phyloP scores from a whole-genome alignment of 1,140 invertebrate genomes.

The Grapholita molesta region DNA sequence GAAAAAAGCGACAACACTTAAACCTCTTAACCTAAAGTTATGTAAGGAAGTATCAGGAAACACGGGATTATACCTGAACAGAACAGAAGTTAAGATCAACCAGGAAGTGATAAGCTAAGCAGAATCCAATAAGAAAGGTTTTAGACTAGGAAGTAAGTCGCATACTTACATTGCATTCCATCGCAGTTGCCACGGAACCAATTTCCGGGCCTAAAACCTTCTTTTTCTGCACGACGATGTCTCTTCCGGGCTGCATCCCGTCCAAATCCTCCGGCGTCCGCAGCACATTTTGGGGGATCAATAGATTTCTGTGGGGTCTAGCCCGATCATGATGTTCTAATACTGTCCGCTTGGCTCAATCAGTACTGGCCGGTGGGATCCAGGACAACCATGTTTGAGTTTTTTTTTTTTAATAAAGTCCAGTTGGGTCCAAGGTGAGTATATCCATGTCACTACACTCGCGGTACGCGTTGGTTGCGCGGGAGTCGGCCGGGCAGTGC shows the following conservation, averaged over 20 bases:
- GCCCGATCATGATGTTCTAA: conserved; percentile 48
- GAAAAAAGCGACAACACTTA: background rate
- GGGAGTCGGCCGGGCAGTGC: conserved; percentile 52
- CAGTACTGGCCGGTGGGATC: conserved; percentile 72
- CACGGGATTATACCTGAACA: background rate
- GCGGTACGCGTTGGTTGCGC: conserved; percentile 46
- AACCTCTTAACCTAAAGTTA: background rate
- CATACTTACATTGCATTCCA: conserved; percentile 6
- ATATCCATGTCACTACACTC: conserved; percentile 57
- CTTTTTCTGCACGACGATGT: conserved; percentile 71
- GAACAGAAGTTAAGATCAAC: background rate
- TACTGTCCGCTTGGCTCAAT: conserved; percentile 25
- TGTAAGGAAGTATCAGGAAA: background rate
- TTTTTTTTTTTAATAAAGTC: conserved; percentile 56
- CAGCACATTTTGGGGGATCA: conserved; percentile 67
- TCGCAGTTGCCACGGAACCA: background rate
- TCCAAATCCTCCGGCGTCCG: conserved; percentile 59
- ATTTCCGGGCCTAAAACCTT: conserved; percentile 38
- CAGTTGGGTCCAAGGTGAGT: conserved; percentile 66
- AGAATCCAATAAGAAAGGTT: background rate
- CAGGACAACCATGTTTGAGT: conserved; percentile 39
- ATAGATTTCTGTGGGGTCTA: conserved; percentile 71
- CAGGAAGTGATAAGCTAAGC: background rate
- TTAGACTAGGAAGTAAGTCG: background rate
- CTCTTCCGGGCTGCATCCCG: conserved; percentile 64